Evolutionary conservation across 2,113 vertebrate genomes (phyloP).

Genomic region (Microtus montanus): DNA sequence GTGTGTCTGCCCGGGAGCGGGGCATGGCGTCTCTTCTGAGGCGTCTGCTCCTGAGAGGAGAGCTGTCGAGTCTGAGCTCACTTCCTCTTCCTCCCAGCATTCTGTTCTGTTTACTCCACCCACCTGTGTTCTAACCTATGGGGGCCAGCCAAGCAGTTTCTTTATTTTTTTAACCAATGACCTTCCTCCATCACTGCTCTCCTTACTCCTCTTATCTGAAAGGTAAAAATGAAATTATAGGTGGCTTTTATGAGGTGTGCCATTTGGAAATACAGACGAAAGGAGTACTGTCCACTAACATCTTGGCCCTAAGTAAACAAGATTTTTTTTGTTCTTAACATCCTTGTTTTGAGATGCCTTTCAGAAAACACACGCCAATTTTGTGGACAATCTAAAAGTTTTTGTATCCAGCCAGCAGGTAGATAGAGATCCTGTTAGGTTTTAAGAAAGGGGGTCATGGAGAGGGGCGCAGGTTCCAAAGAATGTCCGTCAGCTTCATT

Average conservation of each 20-base stretch:
- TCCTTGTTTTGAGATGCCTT: neutral
- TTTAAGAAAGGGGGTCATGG: neutral
- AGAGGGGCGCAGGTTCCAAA: neutral
- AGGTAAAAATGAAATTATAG: neutral
- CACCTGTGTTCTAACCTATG: too few species aligned
- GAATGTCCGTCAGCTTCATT: neutral
- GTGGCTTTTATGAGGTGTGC: neutral
- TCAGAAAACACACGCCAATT: neutral
- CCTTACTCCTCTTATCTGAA: neutral
- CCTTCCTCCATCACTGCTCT: too few species aligned
- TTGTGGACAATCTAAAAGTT: neutral
- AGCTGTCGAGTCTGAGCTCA: too few species aligned
- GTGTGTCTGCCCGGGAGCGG: too few species aligned
- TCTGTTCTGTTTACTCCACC: too few species aligned
- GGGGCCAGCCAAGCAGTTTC: too few species aligned
- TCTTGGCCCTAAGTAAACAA: neutral
- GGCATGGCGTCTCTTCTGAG: too few species aligned
- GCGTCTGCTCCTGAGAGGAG: too few species aligned
- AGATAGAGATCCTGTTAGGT: neutral
- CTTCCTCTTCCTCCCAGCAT: too few species aligned
- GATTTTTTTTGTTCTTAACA: neutral
- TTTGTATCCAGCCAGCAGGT: neutral
- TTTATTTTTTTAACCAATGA: too few species aligned
- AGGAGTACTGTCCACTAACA: neutral
- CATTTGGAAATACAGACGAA: neutral